Conservation (phyloP, 2,888 invertebrate genomes). For the Chrysopilus asiliformis region DNA sequence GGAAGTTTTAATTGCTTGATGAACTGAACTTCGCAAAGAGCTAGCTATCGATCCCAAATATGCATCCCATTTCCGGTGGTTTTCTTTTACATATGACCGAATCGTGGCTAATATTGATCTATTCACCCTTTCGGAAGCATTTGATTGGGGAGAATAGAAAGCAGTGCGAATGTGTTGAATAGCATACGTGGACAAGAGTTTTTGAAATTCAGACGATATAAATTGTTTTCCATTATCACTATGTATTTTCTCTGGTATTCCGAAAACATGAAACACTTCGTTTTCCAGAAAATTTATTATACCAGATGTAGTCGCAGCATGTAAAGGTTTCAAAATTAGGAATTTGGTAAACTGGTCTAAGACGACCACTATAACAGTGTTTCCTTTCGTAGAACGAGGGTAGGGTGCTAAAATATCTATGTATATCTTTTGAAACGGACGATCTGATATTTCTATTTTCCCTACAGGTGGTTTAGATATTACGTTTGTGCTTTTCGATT, state of each 20-base stretch:
- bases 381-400: constrained; percentile 10
- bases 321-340: constrained; percentile 11
- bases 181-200: constrained; percentile 10
- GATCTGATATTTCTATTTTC: too few relatives aligned
- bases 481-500: too few relatives aligned
- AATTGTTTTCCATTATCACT: constrained; percentile 21
- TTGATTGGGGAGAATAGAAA: constrained; percentile 23
- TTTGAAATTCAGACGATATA: constrained; percentile 12
- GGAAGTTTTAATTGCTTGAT: too few relatives aligned
- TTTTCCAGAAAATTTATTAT: constrained; percentile 3
- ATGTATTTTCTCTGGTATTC: constrained; percentile 17
- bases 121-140: constrained; percentile 25
- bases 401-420: constrained; percentile 15
- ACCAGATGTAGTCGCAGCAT: constrained; percentile 10
- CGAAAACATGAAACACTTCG: constrained; percentile 18
- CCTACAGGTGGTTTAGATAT: too few relatives aligned
- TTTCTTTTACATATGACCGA: neutral
- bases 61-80: too few relatives aligned
- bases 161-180: constrained; percentile 15
- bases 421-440: too few relatives aligned
- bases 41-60: too few relatives aligned
- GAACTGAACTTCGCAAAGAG: too few relatives aligned
- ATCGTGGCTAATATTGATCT: constrained; percentile 22
- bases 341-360: constrained; percentile 1
- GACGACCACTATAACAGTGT: constrained; percentile 3